Evolutionary conservation across 2,797 vertebrate species (phyloP), one percentile per base, ranked within the genome.

Genomic region (Pteronotus mesoamericanus): DNA sequence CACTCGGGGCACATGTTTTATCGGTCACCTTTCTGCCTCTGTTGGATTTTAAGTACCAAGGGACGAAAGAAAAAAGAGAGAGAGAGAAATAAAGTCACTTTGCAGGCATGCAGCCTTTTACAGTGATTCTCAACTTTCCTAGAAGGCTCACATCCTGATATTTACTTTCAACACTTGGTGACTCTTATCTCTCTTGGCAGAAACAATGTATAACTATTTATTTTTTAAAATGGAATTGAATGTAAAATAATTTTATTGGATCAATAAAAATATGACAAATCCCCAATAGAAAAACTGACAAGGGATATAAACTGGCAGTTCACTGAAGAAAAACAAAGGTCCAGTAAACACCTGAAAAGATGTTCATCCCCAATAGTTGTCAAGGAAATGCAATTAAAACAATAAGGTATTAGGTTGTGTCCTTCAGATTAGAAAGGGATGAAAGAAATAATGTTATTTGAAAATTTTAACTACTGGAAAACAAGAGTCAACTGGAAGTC

Each of bases 391-490:
- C 29, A 64, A n/a, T 64, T 64, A 64, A 64, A 61, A 64, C 32
- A 32, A 64, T 64, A 32, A 64, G 29, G 61, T 64, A n/a, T 64
- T 64, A 64, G 61, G 32, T 16, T 6, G 26, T 48, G 22, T 48
- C 72, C 87, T 94, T 66, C 55, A 61, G 32, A 61, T 72, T 46
- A 32, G 42, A 96, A 90, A 90, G 5, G 14, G 44, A 29, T 14
- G 22, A 68, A 64, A 95, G 66, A 86, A 94, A 82, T 51, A 57
- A n/a, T 77, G 53, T 72, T 69, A 72, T 78, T 82, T 71, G 42
- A 53, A 84, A 53, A n/a, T 89, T 79, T 87, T 97, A 94, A 89
- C 29, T 69, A 4, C 32, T 86, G n/a, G 48, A 66, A 85, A 87
- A 71, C 44, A 57, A 79, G 46, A 84, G n/a, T 69, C 79, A 79